Evolutionary conservation across 2,113 vertebrate species (phyloP).

Genomic region (Sterrhoptilus dennistouni): DNA sequence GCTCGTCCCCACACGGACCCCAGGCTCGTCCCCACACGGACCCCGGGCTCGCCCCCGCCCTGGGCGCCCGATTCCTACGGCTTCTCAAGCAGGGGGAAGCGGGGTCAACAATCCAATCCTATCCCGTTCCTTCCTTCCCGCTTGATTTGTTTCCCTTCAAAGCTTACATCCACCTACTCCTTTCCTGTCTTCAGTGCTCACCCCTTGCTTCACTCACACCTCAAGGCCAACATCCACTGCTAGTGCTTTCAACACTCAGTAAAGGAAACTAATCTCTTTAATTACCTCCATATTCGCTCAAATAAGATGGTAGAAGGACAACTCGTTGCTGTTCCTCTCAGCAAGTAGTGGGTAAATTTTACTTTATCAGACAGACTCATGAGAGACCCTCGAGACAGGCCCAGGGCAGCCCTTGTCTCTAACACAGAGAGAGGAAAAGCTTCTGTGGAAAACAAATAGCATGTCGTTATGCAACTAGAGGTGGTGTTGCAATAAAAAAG

Average conservation of each 20-base stretch:
- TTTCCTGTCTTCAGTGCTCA: background rate
- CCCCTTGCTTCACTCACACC: background rate
- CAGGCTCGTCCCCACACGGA: background rate
- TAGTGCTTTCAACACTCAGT: background rate
- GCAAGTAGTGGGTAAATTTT: background rate
- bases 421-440: background rate
- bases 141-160: background rate
- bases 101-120: background rate
- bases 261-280: background rate
- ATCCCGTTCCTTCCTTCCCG: background rate
- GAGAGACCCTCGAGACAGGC: background rate
- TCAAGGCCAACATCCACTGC: background rate
- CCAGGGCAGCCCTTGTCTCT: background rate
- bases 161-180: background rate
- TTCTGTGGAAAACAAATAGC: background rate
- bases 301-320: background rate
- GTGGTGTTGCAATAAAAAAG: slow-evolving; percentile 22
- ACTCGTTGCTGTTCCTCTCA: background rate
- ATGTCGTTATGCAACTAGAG: background rate
- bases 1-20: background rate
- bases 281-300: background rate
- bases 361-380: background rate
- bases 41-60: background rate
- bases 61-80: rapidly evolving
- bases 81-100: rapidly evolving